phyloP scores from a whole-genome alignment of 2,888 invertebrate species.

The Ormyrus labotus region DNA sequence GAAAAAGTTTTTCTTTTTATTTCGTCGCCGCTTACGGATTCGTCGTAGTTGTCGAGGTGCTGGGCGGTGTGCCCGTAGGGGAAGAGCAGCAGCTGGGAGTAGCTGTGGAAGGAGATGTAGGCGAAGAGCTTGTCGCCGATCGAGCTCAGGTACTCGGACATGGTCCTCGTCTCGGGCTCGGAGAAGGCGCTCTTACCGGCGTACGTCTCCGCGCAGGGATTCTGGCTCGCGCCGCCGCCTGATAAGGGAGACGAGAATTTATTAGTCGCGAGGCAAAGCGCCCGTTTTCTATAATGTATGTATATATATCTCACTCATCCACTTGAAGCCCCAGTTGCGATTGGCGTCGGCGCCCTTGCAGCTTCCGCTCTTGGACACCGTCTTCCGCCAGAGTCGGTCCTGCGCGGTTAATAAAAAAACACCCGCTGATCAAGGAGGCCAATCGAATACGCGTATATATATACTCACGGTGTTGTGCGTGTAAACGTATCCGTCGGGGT shows the following conservation, averaged over 20 bases:
- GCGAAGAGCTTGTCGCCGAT: constrained; percentile 78
- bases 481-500: constrained; percentile 87
- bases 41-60: constrained; percentile 79
- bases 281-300: background rate
- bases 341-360: constrained; percentile 86
- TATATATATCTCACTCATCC: constrained; percentile 77
- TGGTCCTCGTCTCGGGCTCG: constrained; percentile 80
- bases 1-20: too few relatives aligned
- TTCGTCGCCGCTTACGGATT: constrained; percentile 76
- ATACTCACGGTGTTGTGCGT: constrained; percentile 76
- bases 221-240: background rate
- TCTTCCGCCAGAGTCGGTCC: constrained; percentile 85
- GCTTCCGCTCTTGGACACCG: constrained; percentile 73
- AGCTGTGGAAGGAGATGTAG: constrained; percentile 86
- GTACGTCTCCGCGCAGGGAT: constrained; percentile 81
- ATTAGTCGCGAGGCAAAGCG: background rate
- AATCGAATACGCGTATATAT: constrained; percentile 15
- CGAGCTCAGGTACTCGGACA: constrained; percentile 78
- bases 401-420: constrained; percentile 60
- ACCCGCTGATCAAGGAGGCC: background rate
- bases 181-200: constrained; percentile 84
- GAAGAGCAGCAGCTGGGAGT: constrained; percentile 82
- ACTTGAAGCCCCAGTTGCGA: constrained; percentile 85
- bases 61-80: constrained; percentile 83
- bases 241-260: background rate